phyloP scores from a whole-genome alignment of 1,140 invertebrate species.

The Eurosta solidaginis region DNA sequence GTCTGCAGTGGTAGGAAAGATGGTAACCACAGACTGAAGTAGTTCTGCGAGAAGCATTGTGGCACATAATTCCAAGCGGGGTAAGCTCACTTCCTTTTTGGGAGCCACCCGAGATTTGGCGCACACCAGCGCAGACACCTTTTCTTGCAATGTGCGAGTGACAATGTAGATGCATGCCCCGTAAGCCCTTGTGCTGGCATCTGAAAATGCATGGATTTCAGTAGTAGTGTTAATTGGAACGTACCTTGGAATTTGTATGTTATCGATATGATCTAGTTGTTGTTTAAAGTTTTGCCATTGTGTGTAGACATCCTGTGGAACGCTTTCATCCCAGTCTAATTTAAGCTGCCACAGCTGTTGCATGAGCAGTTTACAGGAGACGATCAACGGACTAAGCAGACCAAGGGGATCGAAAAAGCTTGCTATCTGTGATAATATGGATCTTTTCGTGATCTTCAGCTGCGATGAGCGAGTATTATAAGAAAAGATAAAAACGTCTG shows the following conservation, averaged over 20 bases:
- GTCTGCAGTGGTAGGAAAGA: not conserved
- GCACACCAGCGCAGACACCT: not conserved
- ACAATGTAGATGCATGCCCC: slow-evolving; percentile 16
- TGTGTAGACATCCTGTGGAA: not conserved
- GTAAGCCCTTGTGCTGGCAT: slow-evolving; percentile 15
- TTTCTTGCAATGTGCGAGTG: not conserved
- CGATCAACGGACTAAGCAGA: too few species aligned
- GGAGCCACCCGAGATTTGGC: not conserved
- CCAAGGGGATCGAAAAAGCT: slow-evolving; percentile 2
- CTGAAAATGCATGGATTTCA: slow-evolving; percentile 13
- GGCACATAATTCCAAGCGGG: not conserved
- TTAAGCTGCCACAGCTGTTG: not conserved
- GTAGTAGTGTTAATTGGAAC: slow-evolving; percentile 65
- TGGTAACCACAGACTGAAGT: not conserved
- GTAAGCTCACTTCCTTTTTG: not conserved
- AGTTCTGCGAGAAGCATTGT: not conserved
- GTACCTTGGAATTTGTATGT: slow-evolving; percentile 64
- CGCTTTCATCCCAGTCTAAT: slow-evolving; percentile 13
- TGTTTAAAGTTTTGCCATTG: not conserved
- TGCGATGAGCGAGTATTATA: not conserved
- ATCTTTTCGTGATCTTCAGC: not conserved
- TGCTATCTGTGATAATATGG: slow-evolving; percentile 11
- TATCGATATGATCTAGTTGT: not conserved
- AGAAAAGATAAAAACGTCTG: not conserved
- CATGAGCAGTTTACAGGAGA: too few species aligned